Percentiles rank a stretch among this genome's conserved stretches.
Evolutionary conservation across 2,113 vertebrate genomes (phyloP).

Genomic region (Acrocephalus arundinaceus): DNA sequence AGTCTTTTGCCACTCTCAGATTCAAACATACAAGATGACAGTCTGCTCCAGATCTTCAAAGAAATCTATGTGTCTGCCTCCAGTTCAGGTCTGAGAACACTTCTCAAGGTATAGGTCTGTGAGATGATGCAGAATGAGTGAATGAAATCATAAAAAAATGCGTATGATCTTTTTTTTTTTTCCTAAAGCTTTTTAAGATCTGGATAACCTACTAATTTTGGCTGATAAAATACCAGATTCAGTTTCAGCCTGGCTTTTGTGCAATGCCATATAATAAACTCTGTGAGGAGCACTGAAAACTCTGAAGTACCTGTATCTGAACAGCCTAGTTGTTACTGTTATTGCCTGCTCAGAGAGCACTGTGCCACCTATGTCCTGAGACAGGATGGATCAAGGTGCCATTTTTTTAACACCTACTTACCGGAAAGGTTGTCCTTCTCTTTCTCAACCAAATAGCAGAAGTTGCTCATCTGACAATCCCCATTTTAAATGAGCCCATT

Average conservation of each 20-base stretch:
- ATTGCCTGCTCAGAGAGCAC: neutral
- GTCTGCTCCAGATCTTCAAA: neutral
- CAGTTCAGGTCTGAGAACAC: neutral
- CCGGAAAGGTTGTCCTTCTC: neutral
- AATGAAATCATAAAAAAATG: neutral
- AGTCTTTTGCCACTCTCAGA: neutral
- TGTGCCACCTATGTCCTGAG: neutral
- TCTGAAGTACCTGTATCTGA: neutral
- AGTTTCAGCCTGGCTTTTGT: neutral
- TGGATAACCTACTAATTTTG: neutral
- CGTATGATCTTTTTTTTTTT: neutral
- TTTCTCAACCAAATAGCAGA: neutral
- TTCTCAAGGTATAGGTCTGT: neutral
- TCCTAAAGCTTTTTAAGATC: neutral
- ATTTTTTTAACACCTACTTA: neutral
- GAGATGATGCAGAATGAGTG: neutral
- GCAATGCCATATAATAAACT: neutral
- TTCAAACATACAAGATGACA: neutral
- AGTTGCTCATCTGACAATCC: neutral
- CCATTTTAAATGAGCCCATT: neutral
- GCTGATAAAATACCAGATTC: neutral
- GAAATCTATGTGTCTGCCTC: neutral
- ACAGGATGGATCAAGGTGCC: neutral
- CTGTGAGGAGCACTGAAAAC: neutral
- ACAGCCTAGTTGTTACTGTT: neutral